Evolutionary conservation across 2,113 vertebrate species (phyloP).

Genomic region (Morone chrysops): DNA sequence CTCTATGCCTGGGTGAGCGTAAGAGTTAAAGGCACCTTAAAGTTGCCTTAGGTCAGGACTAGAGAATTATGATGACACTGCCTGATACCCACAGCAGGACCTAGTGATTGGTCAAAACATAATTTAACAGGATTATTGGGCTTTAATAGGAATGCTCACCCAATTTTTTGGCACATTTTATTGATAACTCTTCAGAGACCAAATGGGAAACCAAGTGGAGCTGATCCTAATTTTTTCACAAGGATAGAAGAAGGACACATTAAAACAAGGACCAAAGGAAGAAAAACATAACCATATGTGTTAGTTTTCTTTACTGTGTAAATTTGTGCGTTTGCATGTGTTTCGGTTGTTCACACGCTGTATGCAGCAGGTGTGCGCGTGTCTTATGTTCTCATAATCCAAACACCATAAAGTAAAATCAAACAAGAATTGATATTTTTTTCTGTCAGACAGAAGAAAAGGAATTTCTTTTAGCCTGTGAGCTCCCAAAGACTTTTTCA

Average conservation of each 20-base stretch:
- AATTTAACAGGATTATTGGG: not conserved
- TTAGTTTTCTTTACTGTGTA: not conserved
- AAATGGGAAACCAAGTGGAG: conserved; percentile 72
- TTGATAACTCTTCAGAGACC: conserved; percentile 50
- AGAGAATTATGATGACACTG: not conserved
- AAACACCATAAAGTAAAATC: conserved; percentile 54
- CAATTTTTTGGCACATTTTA: not conserved
- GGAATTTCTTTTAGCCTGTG: conserved; percentile 35
- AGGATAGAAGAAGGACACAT: conserved; percentile 19
- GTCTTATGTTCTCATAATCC: conserved; percentile 48
- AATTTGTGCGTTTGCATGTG: not conserved
- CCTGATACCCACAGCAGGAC: not conserved
- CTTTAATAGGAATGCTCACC: not conserved
- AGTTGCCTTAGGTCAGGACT: not conserved
- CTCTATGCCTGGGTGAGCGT: not conserved
- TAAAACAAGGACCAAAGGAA: conserved; percentile 17
- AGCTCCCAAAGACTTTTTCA: conserved; percentile 54
- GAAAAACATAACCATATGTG: not conserved
- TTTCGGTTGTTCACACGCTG: conserved; percentile 11
- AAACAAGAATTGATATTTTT: conserved; percentile 53
- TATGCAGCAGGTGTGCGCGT: conserved; percentile 41
- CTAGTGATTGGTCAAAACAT: not conserved
- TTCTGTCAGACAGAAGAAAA: conserved; percentile 24
- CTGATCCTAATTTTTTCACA: conserved; percentile 28
- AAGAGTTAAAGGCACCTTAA: not conserved